Conservation (phyloP, 2,797 vertebrate genomes). For the Neostethus bicornis region DNA sequence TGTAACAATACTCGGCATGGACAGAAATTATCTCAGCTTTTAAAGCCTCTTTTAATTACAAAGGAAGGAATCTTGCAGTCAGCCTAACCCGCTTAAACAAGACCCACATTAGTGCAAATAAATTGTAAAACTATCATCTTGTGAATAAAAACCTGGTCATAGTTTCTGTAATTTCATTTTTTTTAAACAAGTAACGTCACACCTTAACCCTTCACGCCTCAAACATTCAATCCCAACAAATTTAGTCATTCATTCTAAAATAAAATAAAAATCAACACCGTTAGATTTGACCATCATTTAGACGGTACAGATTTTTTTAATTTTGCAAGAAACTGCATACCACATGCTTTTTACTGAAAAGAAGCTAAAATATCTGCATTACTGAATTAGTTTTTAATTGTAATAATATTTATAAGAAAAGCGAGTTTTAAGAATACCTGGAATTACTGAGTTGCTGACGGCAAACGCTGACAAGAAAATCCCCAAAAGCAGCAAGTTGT, state of each 20-base stretch:
- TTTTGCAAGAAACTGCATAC: neutral
- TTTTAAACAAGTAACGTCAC: no score
- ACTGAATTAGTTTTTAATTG: neutral
- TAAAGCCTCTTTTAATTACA: conserved; percentile 54
- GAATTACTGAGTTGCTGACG: conserved; percentile 18
- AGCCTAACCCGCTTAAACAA: conserved; percentile 50
- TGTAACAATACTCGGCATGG: conserved; percentile 29
- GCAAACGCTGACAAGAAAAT: conserved; percentile 53
- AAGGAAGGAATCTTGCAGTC: conserved; percentile 40
- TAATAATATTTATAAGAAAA: neutral
- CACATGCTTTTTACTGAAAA: neutral
- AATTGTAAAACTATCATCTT: conserved; percentile 42
- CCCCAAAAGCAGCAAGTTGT: conserved; percentile 59
- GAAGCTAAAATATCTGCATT: neutral
- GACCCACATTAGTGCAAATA: conserved; percentile 32
- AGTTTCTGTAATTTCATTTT: no score
- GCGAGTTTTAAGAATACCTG: conserved; percentile 57
- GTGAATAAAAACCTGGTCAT: neutral
- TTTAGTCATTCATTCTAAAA: neutral
- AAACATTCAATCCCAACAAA: neutral
- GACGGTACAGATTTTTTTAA: neutral
- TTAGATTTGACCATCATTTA: no score
- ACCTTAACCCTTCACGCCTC: neutral
- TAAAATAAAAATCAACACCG: conserved; percentile 16
- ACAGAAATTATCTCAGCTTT: conserved; percentile 54